Evolutionary conservation across 2,113 vertebrate genomes (phyloP), one percentile per base, ranked within the genome.

Genomic region (Carassius carassius): DNA sequence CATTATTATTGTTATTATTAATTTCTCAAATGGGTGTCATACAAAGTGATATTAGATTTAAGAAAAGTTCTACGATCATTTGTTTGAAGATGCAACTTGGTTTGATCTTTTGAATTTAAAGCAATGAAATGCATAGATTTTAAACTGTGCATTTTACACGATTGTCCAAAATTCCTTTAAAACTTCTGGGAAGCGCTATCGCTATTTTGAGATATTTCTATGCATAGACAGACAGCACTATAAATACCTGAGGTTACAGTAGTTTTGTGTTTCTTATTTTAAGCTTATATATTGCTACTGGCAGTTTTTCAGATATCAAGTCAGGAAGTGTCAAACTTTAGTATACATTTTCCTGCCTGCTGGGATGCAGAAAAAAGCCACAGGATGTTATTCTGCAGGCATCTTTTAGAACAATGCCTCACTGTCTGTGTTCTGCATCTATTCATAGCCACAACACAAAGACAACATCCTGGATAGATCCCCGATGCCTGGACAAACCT

Each of bases 391-490:
- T 78, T 74, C 29, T 65, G 49, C 29, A 65, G 56, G 79, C 29
- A 25, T 62, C 51, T 67, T 51, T 49, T 75, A 63, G 37, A 87
- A 87, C 74, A 56, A 79, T 51, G n/a, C 41, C 3, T 82, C 6
- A 54, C 56, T 47, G 60, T 1, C 44, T 76, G 19, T 78, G 47
- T 35, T 82, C 54, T 88, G 32, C 84, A 3, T 91, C 25, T 88
- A 69, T 56, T 93, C 91, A 87, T 89, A 99, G 98, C 96, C 98
- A 99, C 93, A 99, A 99, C 83, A 99, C 98, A 91, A 99, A 99
- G 94, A 99, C 98, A 82, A 99, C 98, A 82, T 99, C 98, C 90
- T 99, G 98, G 98, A 95, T 99, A 93, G 98, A 99, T 94, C 98
- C 98, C 93, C 97, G 98, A 95, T 98, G 97, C 96, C 96, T 99